These are phyloP conservation scores for Callorhinus ursinus DNA, from an alignment of 2,113 vertebrate species.

Conservation along the genomic window DNA sequence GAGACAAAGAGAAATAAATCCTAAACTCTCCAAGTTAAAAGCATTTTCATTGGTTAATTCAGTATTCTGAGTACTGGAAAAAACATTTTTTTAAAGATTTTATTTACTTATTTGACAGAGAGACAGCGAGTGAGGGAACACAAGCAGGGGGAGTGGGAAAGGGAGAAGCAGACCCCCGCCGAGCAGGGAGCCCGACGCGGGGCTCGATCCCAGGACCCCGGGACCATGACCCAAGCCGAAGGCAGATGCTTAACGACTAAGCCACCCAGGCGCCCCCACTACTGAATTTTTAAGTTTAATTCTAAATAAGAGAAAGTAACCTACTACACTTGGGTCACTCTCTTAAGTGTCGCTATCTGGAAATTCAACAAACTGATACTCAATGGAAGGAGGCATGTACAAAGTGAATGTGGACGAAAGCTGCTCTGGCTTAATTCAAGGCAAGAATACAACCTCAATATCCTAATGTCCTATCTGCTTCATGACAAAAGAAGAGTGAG, in stretches of 20 bases:
- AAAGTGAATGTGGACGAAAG: neutral
- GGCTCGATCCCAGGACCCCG: no score
- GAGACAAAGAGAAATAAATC: constrained; percentile 9
- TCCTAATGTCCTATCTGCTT: neutral
- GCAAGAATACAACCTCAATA: neutral
- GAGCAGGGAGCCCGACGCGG: no score
- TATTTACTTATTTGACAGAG: no score
- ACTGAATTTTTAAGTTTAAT: neutral
- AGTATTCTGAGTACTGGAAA: neutral
- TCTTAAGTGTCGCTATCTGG: neutral
- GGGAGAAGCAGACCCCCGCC: no score
- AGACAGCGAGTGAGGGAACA: no score
- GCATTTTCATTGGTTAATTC: constrained; percentile 2
- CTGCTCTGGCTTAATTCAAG: neutral
- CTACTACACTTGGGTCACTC: neutral
- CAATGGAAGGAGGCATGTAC: neutral
- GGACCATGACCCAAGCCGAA: no score
- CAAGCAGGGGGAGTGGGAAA: no score
- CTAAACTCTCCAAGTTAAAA: constrained; percentile 30
- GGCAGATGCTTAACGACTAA: no score
- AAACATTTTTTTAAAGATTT: no score
- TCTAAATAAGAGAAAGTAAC: neutral
- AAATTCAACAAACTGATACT: neutral
- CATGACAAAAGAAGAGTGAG: neutral
- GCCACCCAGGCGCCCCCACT: neutral